Conservation (phyloP, 92 coral and sea anemone genomes). For the Epizoanthus illoricatus region DNA sequence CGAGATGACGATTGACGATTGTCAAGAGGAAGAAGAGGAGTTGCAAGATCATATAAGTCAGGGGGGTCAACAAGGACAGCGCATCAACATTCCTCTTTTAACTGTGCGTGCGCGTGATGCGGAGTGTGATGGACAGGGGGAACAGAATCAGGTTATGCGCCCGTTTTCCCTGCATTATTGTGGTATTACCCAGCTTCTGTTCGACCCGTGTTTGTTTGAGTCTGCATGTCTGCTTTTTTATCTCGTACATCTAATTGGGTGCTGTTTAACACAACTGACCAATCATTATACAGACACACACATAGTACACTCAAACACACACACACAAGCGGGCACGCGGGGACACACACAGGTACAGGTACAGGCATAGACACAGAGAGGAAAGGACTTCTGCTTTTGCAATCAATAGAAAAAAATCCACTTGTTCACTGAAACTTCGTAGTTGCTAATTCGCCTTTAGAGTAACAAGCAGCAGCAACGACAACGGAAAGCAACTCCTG, state of each 20-base stretch:
- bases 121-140: neutral
- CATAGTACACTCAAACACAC: too few relatives aligned
- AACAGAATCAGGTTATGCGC: neutral
- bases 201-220: too few relatives aligned
- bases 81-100: neutral
- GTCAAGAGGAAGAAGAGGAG: neutral
- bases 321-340: too few relatives aligned
- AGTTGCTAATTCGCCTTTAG: neutral
- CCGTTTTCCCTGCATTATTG: neutral
- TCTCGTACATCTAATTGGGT: too few relatives aligned
- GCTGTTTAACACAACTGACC: too few relatives aligned
- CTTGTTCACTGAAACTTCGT: neutral
- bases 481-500: conserved; percentile 21
- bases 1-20: conserved; percentile 12
- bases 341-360: too few relatives aligned
- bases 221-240: too few relatives aligned
- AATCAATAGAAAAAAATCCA: neutral
- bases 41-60: neutral
- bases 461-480: neutral
- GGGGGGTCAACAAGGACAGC: neutral
- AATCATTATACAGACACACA: too few relatives aligned
- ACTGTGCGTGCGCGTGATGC: neutral
- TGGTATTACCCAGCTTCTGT: neutral
- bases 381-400: neutral
- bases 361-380: too few relatives aligned